These are phyloP conservation scores for Fulica atra DNA, from an alignment of 2,113 vertebrate genomes.

Conservation along the genomic window DNA sequence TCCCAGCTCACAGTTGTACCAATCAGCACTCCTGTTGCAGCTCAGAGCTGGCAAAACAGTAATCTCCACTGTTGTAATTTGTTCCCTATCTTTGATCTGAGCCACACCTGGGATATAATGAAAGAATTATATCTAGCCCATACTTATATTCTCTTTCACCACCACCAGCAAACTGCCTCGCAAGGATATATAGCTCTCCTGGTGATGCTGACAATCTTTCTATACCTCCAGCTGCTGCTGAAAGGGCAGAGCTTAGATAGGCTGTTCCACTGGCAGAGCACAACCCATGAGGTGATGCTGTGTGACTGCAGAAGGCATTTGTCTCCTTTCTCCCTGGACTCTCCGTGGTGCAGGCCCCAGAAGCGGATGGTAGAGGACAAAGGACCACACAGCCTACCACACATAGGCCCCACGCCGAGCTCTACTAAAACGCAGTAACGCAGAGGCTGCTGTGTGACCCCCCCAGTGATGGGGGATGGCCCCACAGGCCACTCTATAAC, in stretches of 20 bases:
- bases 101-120: slow-evolving; percentile 18
- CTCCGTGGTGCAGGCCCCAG: not conserved
- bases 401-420: accelerated
- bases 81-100: not conserved
- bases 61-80: not conserved
- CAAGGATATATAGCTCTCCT: not conserved
- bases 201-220: not conserved
- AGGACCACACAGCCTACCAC: not conserved
- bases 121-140: not conserved
- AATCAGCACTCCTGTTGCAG: not conserved
- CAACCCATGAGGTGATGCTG: not conserved
- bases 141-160: not conserved
- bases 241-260: not conserved
- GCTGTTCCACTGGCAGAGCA: accelerated
- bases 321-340: not conserved
- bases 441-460: accelerated
- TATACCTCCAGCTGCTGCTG: not conserved
- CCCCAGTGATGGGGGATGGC: accelerated
- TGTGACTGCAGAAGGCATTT: not conserved
- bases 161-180: not conserved
- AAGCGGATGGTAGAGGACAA: not conserved
- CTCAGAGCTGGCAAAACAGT: not conserved
- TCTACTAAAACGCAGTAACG: not conserved
- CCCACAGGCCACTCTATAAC: not conserved
- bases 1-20: not conserved